phyloP scores from a whole-genome alignment of 2,113 vertebrate species.

The Mirounga angustirostris region DNA sequence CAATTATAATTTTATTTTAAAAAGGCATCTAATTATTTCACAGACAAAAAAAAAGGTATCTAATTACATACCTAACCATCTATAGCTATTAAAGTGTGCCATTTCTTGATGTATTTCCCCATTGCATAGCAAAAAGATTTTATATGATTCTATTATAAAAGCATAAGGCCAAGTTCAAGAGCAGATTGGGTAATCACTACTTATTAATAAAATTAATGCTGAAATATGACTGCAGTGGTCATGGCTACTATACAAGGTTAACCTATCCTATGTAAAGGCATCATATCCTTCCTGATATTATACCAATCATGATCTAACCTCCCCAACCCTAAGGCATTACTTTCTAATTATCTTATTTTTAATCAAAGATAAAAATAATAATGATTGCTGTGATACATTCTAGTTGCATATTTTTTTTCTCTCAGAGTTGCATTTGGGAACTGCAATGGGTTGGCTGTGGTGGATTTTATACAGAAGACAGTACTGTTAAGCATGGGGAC shows the following conservation, averaged over 20 bases:
- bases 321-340: not conserved
- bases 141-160: conserved; percentile 45
- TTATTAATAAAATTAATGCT: not conserved
- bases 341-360: conserved; percentile 43
- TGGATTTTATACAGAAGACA: conserved; percentile 98
- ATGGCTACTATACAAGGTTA: not conserved
- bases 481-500: conserved; percentile 96
- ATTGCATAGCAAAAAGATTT: conserved; percentile 31
- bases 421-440: conserved; percentile 97
- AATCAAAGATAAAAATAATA: conserved; percentile 50
- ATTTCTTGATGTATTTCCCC: not conserved
- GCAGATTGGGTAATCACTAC: not conserved
- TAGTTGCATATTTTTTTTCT: conserved; percentile 45
- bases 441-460: conserved; percentile 95
- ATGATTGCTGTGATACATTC: conserved; percentile 23
- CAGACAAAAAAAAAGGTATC: not conserved
- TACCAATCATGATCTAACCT: not conserved
- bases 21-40: conserved; percentile 3
- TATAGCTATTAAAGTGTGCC: conserved; percentile 5
- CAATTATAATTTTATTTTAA: conserved; percentile 34
- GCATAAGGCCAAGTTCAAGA: conserved; percentile 39
- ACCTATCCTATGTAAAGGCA: not conserved
- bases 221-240: not conserved
- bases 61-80: not conserved
- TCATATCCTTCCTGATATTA: conserved; percentile 21